Evolutionary conservation across 2,113 vertebrate genomes (phyloP).

Genomic region (Bos javanicus): DNA sequence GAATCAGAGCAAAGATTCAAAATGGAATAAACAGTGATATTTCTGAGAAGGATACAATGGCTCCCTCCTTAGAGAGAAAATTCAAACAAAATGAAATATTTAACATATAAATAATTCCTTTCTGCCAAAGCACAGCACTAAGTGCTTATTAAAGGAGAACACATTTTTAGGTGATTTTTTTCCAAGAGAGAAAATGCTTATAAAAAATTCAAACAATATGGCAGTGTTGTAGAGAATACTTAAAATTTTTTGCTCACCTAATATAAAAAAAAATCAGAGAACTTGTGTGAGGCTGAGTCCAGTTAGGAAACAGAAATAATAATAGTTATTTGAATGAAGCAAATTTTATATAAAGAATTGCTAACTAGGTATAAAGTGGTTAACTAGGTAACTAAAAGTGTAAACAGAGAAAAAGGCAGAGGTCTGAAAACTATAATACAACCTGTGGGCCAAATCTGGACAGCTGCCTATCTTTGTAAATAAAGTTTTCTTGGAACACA

Average conservation of each 20-base stretch:
- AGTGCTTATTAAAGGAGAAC: slow-evolving; percentile 29
- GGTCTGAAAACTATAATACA: not conserved
- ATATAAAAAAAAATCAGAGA: not conserved
- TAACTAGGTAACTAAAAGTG: not conserved
- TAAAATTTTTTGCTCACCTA: not conserved
- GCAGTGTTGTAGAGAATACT: not conserved
- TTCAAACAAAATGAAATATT: slow-evolving; percentile 49
- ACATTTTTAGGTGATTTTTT: not conserved
- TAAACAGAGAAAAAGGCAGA: not conserved
- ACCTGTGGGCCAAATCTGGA: not conserved
- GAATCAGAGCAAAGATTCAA: slow-evolving; percentile 15
- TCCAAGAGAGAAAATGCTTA: not conserved
- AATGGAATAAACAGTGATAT: not conserved
- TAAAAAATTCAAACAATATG: not conserved
- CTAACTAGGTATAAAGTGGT: not conserved
- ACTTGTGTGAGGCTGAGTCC: not conserved
- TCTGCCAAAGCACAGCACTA: not conserved
- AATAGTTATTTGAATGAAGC: not conserved
- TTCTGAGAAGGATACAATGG: not conserved
- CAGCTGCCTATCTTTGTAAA: not conserved
- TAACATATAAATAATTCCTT: slow-evolving; percentile 5
- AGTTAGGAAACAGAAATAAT: not conserved
- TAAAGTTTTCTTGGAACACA: not conserved
- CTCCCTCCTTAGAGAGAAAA: not conserved
- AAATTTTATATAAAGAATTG: not conserved